Conservation (phyloP, 2,888 invertebrate species). For the Deroplatys truncata region DNA sequence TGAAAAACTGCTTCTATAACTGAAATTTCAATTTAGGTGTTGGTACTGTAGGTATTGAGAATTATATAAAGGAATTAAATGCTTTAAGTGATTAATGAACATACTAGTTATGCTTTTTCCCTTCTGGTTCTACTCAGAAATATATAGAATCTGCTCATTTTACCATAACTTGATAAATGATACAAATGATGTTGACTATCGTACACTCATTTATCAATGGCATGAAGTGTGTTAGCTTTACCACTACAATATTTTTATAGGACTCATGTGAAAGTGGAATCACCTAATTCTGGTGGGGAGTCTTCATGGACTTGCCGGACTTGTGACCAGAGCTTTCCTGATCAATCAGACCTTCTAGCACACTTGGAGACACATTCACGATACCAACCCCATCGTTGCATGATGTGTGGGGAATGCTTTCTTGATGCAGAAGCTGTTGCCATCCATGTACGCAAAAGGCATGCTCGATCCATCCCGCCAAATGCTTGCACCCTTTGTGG, state of each 20-base stretch:
- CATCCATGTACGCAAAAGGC: conserved; percentile 57
- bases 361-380: conserved; percentile 76
- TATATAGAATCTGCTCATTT: too few relatives aligned
- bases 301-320: conserved; percentile 68
- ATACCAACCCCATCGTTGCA: conserved; percentile 49
- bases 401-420: conserved; percentile 62
- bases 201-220: neutral
- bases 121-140: too few relatives aligned
- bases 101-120: too few relatives aligned
- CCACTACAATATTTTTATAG: neutral
- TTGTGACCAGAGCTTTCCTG: conserved; percentile 67
- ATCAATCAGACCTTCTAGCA: conserved; percentile 47
- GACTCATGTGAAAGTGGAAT: conserved; percentile 27
- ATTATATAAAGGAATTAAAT: too few relatives aligned
- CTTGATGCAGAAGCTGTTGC: conserved; percentile 60
- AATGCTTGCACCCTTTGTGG: conserved; percentile 65
- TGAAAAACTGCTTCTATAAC: too few relatives aligned
- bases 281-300: neutral
- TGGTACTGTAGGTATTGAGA: too few relatives aligned
- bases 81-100: too few relatives aligned
- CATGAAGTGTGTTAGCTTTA: neutral
- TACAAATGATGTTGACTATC: neutral
- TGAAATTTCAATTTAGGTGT: too few relatives aligned
- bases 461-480: conserved; percentile 57
- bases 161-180: too few relatives aligned